Evolutionary conservation across 2,113 vertebrate species (phyloP).

Genomic region (Anolis carolinensis): DNA sequence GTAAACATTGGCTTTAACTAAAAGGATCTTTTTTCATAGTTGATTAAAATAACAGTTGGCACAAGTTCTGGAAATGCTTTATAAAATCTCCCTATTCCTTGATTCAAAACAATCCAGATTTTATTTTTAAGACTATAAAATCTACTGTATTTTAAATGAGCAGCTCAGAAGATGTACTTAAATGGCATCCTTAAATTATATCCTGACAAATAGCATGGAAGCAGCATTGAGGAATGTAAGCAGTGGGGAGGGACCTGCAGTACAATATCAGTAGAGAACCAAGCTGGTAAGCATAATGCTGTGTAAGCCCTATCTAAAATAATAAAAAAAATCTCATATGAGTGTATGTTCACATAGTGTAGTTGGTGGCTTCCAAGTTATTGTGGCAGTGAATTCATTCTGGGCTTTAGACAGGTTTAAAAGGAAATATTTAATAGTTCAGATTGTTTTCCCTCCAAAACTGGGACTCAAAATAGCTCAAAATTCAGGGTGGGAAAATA

Average conservation of each 20-base stretch:
- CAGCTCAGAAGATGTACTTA: not conserved
- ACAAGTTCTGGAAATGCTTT: not conserved
- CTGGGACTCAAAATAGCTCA: too few species aligned
- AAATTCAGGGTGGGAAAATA: too few species aligned
- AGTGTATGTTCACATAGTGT: too few species aligned
- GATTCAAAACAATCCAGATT: not conserved
- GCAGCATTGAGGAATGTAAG: not conserved
- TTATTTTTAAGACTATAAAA: not conserved
- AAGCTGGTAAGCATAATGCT: too few species aligned
- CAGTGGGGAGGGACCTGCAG: too few species aligned
- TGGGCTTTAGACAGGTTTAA: too few species aligned
- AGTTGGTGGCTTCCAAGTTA: too few species aligned
- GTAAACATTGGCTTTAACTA: not conserved
- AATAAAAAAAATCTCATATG: too few species aligned
- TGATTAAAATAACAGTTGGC: not conserved
- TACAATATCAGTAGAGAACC: too few species aligned
- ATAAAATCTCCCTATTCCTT: not conserved
- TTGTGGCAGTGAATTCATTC: too few species aligned
- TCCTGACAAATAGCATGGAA: not conserved
- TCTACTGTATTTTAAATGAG: not conserved
- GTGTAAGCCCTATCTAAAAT: too few species aligned
- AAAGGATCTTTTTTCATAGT: not conserved
- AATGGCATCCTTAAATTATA: not conserved
- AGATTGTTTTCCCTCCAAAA: too few species aligned
- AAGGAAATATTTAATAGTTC: not conserved